Evolutionary conservation across 2,113 vertebrate genomes (phyloP), one percentile per base, ranked within the genome.

Genomic region (Hystrix brachyura): DNA sequence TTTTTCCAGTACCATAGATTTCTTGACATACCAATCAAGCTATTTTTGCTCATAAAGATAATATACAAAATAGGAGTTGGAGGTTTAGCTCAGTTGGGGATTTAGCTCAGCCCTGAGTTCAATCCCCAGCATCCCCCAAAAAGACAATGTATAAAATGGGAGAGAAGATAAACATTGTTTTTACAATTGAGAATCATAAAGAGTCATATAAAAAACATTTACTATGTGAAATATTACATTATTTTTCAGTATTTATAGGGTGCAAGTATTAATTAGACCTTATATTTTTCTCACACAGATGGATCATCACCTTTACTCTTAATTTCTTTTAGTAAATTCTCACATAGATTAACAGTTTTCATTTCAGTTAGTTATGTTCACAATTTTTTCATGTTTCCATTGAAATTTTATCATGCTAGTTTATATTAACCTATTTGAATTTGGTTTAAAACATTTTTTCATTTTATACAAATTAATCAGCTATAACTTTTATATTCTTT

Each of bases 11-110:
- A 67, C 46, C 6, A 1, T 86, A 59, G 19, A 69, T 43, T 69
- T 13, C 21, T 55, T 71, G 87, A 87, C 57, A 19, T 8, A 53
- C 57, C 11, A 38, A 13, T 25, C 1, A 55, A 67, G 27, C 6
- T 76, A 72, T n/a, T 88, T 95, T 89, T 83, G 48, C 76, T 55
- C 79, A 14, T 67, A 53, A 83, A 84, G 21, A 46, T 62, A 53
- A 8, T 0, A 81, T 76, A 14, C 2, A 48, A 74, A 69, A 9
- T 67, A 51, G 46, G 1, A 7, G 12, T 38, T 38, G 38, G 38
- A 38, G 38, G 38, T 38, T 38, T 38, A 38, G 38, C 38, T 38
- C 38, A 38, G 38, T 38, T 38, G 38, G 38, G 38, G 38, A 38
- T 38, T 38, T 38, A 38, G 2, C 38, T 38, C 38, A 38, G 38